phyloP scores from a whole-genome alignment of 2,113 vertebrate genomes.

The Corynorhinus townsendii region DNA sequence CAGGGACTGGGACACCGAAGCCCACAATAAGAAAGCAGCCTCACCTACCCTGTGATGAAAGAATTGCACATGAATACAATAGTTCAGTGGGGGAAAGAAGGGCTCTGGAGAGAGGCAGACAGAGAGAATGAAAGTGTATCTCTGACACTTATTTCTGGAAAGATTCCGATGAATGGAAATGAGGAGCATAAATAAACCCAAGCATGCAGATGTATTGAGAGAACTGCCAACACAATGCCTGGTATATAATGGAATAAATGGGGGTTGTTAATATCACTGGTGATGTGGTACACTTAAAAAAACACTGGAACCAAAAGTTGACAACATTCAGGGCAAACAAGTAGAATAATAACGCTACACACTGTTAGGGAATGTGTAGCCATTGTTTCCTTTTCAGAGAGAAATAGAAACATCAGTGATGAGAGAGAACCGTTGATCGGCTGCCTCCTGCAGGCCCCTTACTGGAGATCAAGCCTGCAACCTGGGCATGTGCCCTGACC shows the following conservation, averaged over 20 bases:
- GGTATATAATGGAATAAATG: rapidly evolving
- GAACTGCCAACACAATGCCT: rapidly evolving
- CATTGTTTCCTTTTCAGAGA: not conserved
- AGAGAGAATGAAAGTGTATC: not conserved
- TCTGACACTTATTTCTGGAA: not conserved
- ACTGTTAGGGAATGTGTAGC: too few species aligned
- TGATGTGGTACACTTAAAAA: not conserved
- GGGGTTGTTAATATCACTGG: not conserved
- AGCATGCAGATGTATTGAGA: not conserved
- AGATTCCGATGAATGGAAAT: not conserved
- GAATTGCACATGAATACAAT: not conserved
- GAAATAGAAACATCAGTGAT: too few species aligned
- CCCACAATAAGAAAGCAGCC: not conserved
- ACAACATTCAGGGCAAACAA: not conserved
- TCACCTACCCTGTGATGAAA: not conserved
- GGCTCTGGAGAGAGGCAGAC: not conserved
- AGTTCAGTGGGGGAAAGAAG: not conserved
- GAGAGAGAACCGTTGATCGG: too few species aligned
- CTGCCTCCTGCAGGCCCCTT: too few species aligned
- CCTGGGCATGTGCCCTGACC: too few species aligned
- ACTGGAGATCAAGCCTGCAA: too few species aligned
- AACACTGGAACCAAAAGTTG: not conserved
- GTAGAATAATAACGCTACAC: not conserved
- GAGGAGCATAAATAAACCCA: too few species aligned
- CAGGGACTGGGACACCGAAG: rapidly evolving